Evolutionary conservation across 2,113 vertebrate genomes (phyloP).

Genomic region (Calidris pugnax): DNA sequence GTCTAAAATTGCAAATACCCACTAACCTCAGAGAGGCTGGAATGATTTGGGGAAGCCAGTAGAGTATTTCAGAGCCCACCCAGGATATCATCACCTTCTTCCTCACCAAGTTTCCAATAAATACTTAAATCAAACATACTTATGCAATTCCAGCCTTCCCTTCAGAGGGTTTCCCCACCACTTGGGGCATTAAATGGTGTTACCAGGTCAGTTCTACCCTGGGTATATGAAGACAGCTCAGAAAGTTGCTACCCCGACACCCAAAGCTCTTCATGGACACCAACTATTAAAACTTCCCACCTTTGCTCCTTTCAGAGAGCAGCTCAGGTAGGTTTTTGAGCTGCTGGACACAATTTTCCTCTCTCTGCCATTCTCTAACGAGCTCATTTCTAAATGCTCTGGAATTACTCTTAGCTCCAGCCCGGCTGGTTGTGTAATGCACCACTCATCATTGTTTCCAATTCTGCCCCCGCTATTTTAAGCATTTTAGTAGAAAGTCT

Average conservation of each 20-base stretch:
- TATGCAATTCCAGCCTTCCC: background rate
- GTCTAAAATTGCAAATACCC: background rate
- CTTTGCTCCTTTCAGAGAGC: background rate
- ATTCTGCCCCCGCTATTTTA: constrained; percentile 19
- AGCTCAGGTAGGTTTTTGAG: background rate
- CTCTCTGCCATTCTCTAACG: background rate
- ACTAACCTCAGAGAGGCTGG: background rate
- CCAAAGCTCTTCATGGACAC: background rate
- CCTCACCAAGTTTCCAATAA: background rate
- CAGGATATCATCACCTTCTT: background rate
- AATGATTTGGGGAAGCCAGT: background rate
- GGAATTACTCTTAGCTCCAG: background rate
- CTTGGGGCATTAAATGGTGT: too few relatives aligned
- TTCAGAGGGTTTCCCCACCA: fast-evolving
- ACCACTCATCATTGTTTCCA: constrained; percentile 17
- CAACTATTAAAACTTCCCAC: background rate
- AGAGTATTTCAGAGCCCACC: background rate
- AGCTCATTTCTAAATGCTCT: background rate
- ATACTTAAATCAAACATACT: fast-evolving
- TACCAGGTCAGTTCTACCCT: fast-evolving
- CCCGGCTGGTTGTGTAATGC: background rate
- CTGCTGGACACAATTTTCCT: background rate
- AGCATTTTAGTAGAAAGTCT: background rate
- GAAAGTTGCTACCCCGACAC: background rate
- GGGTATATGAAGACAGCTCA: fast-evolving